Evolutionary conservation across 2,797 vertebrate species (phyloP).

Genomic region (Pachyuromys duprasi): DNA sequence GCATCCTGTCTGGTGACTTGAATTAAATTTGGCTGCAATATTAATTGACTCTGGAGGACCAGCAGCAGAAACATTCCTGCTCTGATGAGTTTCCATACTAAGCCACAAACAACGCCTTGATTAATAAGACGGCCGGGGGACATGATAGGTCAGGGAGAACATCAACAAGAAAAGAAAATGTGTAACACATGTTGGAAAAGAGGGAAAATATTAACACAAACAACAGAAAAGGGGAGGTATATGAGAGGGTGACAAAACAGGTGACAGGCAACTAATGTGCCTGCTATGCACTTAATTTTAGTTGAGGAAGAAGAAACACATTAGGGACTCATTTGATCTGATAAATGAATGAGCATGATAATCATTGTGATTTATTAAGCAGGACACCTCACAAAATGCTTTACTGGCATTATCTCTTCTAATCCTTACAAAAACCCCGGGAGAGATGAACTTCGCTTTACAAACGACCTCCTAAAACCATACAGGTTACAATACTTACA

Average conservation of each 20-base stretch:
- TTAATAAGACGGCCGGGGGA: background rate
- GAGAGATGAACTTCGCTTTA: slow-evolving; percentile 34
- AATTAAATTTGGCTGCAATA: slow-evolving; percentile 41
- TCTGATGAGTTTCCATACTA: slow-evolving; percentile 16
- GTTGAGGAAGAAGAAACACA: slow-evolving; percentile 55
- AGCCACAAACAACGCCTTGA: background rate
- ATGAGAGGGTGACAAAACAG: slow-evolving; percentile 27
- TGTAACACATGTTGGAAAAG: background rate
- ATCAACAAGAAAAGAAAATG: background rate
- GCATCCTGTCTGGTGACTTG: slow-evolving; percentile 34
- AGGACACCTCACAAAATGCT: slow-evolving; percentile 53
- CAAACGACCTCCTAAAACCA: background rate
- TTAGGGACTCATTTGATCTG: slow-evolving; percentile 51
- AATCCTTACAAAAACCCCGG: slow-evolving; percentile 58
- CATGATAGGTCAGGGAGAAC: background rate
- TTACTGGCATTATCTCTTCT: slow-evolving; percentile 56
- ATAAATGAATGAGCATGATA: slow-evolving; percentile 66
- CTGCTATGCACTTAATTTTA: slow-evolving; percentile 30
- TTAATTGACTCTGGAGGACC: slow-evolving; percentile 9
- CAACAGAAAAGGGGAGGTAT: background rate
- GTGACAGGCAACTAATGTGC: background rate
- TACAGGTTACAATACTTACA: background rate
- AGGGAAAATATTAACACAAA: background rate
- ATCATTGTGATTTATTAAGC: slow-evolving; percentile 69
- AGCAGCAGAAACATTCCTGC: slow-evolving; percentile 42